These are phyloP conservation scores for Odocoileus virginianus DNA, from an alignment of 2,113 vertebrate species.

Conservation along the genomic window DNA sequence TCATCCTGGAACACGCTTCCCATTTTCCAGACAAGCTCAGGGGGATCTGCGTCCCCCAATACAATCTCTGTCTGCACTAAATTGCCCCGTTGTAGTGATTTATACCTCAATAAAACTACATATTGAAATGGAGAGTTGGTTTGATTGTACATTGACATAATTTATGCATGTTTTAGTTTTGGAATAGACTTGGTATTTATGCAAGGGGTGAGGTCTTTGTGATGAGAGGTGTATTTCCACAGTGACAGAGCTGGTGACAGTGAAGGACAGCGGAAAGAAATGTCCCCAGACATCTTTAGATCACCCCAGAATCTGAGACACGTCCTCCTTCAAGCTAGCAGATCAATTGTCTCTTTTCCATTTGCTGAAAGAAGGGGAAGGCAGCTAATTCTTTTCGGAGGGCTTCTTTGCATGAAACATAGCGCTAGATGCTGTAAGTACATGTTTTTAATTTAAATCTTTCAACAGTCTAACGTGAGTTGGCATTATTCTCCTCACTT, in stretches of 20 bases:
- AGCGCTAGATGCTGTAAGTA: neutral
- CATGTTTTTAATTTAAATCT: neutral
- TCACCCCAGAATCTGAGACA: neutral
- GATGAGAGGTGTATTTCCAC: neutral
- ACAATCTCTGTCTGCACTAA: conserved; percentile 72
- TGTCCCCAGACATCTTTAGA: neutral
- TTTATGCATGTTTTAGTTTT: conserved; percentile 15
- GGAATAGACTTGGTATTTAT: conserved; percentile 29
- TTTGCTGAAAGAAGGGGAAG: neutral
- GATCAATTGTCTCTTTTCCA: neutral
- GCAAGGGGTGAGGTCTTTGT: neutral
- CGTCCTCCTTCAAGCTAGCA: neutral
- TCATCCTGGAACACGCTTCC: conserved; percentile 63
- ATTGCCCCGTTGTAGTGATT: conserved; percentile 71
- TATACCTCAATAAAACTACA: conserved; percentile 71
- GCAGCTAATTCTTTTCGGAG: neutral
- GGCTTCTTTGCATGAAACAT: neutral
- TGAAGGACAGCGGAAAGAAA: neutral
- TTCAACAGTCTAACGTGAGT: neutral
- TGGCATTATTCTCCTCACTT: neutral
- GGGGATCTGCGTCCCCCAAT: conserved; percentile 56
- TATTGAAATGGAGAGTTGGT: conserved; percentile 42
- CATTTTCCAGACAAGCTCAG: conserved; percentile 73
- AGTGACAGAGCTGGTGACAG: neutral
- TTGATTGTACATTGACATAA: conserved; percentile 65